Conservation (phyloP, 2,888 invertebrate genomes). For the Drosophila tanythrix region DNA sequence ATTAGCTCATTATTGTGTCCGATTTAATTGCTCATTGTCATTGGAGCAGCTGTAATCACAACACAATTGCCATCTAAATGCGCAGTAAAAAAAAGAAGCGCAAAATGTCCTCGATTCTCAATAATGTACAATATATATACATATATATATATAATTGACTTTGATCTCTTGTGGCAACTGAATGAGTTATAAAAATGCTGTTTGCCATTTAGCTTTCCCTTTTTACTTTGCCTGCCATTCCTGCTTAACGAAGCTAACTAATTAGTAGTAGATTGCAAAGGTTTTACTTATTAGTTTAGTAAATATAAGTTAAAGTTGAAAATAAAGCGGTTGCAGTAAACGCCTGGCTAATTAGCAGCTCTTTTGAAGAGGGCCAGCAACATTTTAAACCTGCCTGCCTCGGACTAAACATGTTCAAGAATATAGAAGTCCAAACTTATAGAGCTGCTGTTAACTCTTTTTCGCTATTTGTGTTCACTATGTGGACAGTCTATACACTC, state of each 20-base stretch:
- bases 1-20: conserved; percentile 64
- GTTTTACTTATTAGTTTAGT: not conserved
- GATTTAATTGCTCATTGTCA: conserved; percentile 71
- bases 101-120: conserved; percentile 19
- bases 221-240: not conserved
- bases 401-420: not conserved
- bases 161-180: not conserved
- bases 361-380: conserved; percentile 1
- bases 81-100: conserved; percentile 43
- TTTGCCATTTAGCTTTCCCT: not conserved
- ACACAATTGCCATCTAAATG: conserved; percentile 56
- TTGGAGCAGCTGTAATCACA: conserved; percentile 43
- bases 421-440: conserved; percentile 25
- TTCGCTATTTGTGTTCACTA: conserved; percentile 27
- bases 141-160: no score
- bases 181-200: not conserved
- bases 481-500: conserved; percentile 9
- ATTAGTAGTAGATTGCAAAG: no score
- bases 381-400: not conserved
- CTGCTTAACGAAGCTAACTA: not conserved
- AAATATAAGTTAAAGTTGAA: not conserved
- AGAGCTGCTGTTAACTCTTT: conserved; percentile 34
- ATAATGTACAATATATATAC: not conserved
- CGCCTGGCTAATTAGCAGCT: conserved; percentile 21
- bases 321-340: not conserved